phyloP scores from a whole-genome alignment of 2,888 invertebrate genomes.

The Rhagophthalmus giganteus region DNA sequence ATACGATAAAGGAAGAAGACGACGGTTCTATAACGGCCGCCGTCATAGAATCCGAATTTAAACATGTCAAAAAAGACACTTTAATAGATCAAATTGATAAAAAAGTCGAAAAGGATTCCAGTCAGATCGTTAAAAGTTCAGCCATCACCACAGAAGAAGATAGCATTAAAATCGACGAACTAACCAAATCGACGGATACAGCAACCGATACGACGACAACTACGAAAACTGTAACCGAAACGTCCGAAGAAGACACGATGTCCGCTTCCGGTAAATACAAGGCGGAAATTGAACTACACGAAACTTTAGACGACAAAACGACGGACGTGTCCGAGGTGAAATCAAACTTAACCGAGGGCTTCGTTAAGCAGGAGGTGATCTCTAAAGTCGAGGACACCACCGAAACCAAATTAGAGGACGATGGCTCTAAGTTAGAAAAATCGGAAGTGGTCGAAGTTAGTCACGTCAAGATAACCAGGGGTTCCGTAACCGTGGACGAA shows the following conservation, averaged over 20 bases:
- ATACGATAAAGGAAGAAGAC: too few species aligned
- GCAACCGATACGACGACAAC: slow-evolving; percentile 4
- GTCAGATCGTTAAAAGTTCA: slow-evolving; percentile 23
- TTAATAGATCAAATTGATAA: slow-evolving; percentile 39
- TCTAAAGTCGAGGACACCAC: slow-evolving; percentile 38
- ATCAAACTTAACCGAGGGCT: slow-evolving; percentile 34
- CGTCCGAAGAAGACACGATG: slow-evolving; percentile 27
- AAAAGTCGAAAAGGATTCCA: slow-evolving; percentile 28
- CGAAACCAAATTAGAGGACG: slow-evolving; percentile 40
- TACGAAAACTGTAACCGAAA: slow-evolving; percentile 22
- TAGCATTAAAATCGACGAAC: slow-evolving; percentile 19
- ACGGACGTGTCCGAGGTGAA: too few species aligned
- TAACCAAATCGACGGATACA: too few species aligned
- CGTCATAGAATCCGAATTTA: too few species aligned
- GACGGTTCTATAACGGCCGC: too few species aligned
- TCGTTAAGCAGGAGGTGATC: slow-evolving; percentile 35
- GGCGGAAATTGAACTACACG: slow-evolving; percentile 25
- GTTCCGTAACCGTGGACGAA: slow-evolving; percentile 30
- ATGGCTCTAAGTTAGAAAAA: slow-evolving; percentile 33
- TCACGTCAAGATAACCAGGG: slow-evolving; percentile 28
- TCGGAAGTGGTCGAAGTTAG: slow-evolving; percentile 27
- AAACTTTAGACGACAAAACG: slow-evolving; percentile 31
- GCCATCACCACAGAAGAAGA: slow-evolving; percentile 21
- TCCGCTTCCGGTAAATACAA: slow-evolving; percentile 33
- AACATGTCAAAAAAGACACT: too few species aligned